Evolutionary conservation across 1,140 invertebrate species (phyloP).

Genomic region (Chymomyza costata): DNA sequence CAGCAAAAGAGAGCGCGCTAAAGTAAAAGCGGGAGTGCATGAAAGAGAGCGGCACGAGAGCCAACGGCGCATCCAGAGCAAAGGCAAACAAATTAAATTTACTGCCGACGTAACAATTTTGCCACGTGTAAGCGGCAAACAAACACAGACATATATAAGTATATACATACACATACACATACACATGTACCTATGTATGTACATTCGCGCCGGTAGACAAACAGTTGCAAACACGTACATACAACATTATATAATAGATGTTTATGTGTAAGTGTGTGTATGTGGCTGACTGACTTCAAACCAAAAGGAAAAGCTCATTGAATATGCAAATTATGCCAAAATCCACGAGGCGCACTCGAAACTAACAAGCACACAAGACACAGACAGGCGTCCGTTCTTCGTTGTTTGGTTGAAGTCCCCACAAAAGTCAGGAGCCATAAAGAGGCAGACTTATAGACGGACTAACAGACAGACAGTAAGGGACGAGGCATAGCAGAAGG

Average conservation of each 20-base stretch:
- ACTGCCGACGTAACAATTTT: slow-evolving; percentile 64
- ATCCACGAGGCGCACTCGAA: slow-evolving; percentile 22
- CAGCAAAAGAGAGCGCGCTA: no score
- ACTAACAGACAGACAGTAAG: slow-evolving; percentile 1
- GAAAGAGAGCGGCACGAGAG: slow-evolving; percentile 4
- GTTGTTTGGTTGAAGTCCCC: neutral
- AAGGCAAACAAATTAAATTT: slow-evolving; percentile 67
- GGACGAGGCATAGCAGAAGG: slow-evolving; percentile 22
- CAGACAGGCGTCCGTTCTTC: slow-evolving; percentile 6
- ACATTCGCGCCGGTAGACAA: no score
- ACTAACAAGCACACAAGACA: neutral
- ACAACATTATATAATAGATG: neutral
- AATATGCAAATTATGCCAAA: slow-evolving; percentile 71
- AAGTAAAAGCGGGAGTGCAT: no score
- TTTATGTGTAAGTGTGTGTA: no score
- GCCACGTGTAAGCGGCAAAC: slow-evolving; percentile 50
- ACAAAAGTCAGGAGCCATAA: slow-evolving; percentile 20
- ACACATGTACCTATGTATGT: neutral
- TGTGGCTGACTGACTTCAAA: no score
- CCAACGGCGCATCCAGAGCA: neutral
- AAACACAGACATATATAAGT: slow-evolving; percentile 3
- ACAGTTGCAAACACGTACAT: neutral
- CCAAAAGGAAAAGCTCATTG: slow-evolving; percentile 64
- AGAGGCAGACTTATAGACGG: slow-evolving; percentile 15
- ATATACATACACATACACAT: neutral